Base-by-base conservation (phyloP, 1,140 invertebrate species). In the Tetranychus urticae region DNA sequence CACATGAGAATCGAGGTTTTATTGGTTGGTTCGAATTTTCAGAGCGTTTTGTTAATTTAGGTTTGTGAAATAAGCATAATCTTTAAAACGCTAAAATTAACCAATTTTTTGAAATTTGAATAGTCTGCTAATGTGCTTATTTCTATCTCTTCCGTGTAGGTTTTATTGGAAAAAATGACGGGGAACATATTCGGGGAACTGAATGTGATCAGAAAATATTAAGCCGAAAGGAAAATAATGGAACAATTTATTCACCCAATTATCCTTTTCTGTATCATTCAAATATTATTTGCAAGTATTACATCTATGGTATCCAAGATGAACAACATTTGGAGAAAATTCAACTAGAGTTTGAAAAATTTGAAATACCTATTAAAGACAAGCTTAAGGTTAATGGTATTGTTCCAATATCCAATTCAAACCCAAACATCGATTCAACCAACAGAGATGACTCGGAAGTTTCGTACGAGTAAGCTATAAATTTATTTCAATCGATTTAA, bases 191-290 rank as follows among this genome's bases (percentile, higher is more conserved):
- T 72, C 79, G 85, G 68, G 89, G 89, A 66, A 88, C 87, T 66
- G 91, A 94, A 76, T 97, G 92, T 78, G 92, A 97, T 77, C 89
- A 93, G 73, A 87, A 90, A 74, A 91, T 97, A 69, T 79, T 94
- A 67, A 90, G 86, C 74, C 82, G 84, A 75, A 88, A 88, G 74
- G 84, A 89, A 75, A 89, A 86, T 54, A 82, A 79, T 66, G 91
- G 91, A 66, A 82, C 78, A 70, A 86, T 97, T 65, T 88, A 84
- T 74, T 91, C 88, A 75, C 92, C 91, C 65, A 91, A 91, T 76
- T 96, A 86, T 77, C 91, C 91, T 67, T 88, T 82, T 75, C 83
- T 83, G 56, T 94, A 93, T 76, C 84, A 90, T 73, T 82, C 83
- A 65, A 92, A 93, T 78, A 84, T 89, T 70, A 86, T 91, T 64